Conservation (phyloP, 2,888 invertebrate genomes). For the Balanococcus diminutus region DNA sequence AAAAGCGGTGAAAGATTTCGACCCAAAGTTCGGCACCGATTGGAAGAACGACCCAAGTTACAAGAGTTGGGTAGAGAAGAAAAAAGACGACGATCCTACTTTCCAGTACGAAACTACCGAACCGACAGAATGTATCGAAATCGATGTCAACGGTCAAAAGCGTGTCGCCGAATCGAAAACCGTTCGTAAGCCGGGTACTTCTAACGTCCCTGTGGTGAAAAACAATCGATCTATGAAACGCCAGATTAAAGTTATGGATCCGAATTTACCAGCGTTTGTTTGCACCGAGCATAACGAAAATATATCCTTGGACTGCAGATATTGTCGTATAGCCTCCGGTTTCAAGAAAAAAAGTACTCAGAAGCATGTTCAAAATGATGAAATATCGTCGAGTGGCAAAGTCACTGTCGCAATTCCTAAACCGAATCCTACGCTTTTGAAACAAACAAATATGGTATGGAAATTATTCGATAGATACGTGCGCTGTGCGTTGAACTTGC, state of each 20-base stretch:
- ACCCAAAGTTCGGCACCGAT: slow-evolving; percentile 13
- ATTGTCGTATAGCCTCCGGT: slow-evolving; percentile 52
- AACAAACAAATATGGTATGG: not conserved
- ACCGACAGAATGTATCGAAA: slow-evolving; percentile 28
- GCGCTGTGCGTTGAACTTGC: not conserved
- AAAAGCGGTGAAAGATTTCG: slow-evolving; percentile 22
- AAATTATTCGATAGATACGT: not conserved
- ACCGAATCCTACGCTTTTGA: slow-evolving; percentile 1
- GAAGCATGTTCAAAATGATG: slow-evolving; percentile 46
- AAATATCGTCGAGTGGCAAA: slow-evolving; percentile 52
- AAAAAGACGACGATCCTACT: slow-evolving; percentile 18
- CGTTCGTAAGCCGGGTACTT: not conserved
- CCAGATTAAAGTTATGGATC: slow-evolving; percentile 49
- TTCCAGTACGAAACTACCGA: not conserved
- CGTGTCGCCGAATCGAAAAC: not conserved
- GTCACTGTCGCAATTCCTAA: slow-evolving; percentile 49
- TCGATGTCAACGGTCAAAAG: not conserved
- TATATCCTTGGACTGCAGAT: slow-evolving; percentile 48
- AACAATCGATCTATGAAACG: slow-evolving; percentile 49
- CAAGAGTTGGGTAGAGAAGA: slow-evolving; percentile 43
- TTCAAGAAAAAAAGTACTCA: slow-evolving; percentile 46
- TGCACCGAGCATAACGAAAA: slow-evolving; percentile 51
- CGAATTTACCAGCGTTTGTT: slow-evolving; percentile 46
- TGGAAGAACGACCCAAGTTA: slow-evolving; percentile 45
- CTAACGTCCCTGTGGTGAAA: not conserved